These are phyloP conservation scores for Agrotis exclamationis DNA, from an alignment of 2,888 invertebrate species.

Conservation along the genomic window DNA sequence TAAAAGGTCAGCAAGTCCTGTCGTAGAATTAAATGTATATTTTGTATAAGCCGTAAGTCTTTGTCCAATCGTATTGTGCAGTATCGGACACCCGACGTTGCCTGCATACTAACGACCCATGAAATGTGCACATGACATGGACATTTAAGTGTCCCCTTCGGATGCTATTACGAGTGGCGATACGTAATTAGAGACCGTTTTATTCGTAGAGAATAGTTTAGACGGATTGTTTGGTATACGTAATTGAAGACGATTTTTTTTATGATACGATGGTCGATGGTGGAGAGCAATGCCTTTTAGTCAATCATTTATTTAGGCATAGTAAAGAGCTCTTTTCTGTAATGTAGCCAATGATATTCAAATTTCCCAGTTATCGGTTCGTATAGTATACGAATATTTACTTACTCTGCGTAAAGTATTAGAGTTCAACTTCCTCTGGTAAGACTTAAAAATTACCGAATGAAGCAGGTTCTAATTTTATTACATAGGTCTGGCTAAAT, in stretches of 20 bases:
- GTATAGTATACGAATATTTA: background rate
- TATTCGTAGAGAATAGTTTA: constrained; percentile 11
- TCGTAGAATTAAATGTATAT: constrained; percentile 42
- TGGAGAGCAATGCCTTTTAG: background rate
- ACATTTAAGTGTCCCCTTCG: constrained; percentile 70
- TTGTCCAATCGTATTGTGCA: constrained; percentile 66
- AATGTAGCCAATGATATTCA: too few relatives aligned
- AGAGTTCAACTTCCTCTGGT: background rate
- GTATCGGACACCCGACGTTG: constrained; percentile 60
- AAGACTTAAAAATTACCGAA: background rate
- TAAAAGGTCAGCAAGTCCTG: constrained; percentile 41
- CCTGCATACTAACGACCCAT: constrained; percentile 77
- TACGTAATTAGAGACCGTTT: constrained; percentile 49
- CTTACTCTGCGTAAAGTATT: background rate
- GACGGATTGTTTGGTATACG: background rate
- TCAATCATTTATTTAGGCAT: background rate
- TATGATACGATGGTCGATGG: background rate
- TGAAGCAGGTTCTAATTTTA: too few relatives aligned
- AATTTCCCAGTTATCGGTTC: too few relatives aligned
- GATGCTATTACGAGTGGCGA: constrained; percentile 64
- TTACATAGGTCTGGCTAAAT: too few relatives aligned
- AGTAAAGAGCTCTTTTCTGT: background rate
- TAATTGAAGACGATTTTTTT: background rate
- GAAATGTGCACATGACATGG: constrained; percentile 69
- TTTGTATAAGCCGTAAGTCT: constrained; percentile 51